Evolutionary conservation across 1,140 invertebrate genomes (phyloP), one percentile per base, ranked within the genome.

Genomic region (honey bee (Apis mellifera)): DNA sequence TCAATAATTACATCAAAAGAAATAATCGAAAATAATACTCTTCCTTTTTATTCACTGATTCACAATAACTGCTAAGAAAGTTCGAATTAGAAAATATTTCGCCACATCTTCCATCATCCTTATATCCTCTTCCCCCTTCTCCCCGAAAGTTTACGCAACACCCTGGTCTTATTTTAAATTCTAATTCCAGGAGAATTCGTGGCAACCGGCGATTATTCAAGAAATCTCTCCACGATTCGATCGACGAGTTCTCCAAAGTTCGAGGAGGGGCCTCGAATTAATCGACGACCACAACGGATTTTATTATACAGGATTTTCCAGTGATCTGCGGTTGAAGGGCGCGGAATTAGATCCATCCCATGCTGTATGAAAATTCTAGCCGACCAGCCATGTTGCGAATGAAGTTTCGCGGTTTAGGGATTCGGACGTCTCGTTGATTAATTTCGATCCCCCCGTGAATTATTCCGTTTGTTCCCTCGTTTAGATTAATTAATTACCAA

Each of bases 201-300:
- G n/a, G 9, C 26, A 50, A 17, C 13, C 52, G 71, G 13, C 23
- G 68, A 66, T 75, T 81, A 75, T 75, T 55, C 62, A 68, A 66
- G 71, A 66, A n/a, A 81, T 81, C 21, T 54, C 48, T 54, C 48
- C 21, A 59, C 21, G 57, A 79, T 64, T 48, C 57, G 57, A 79
- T 72, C 50, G 17, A 54, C 59, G n/a, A 57, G 74, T 81, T 81
- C 78, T 9, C 19, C n/a, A 74, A 66, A 4, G 32, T 81, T 66
- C 71, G 32, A 21, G 62, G 15, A 23, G 50, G 32, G 2, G 32
- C 17, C n/a, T n/a, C n/a, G 62, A 81, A 75, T 81, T 75, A 75
- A 81, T 81, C 26, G 57, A 52, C 26, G 42, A 66, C 26, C 26
- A n/a, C 8, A 12, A 4, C 1, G 0, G 42, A 17, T 17, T 32